Evolutionary conservation across 1,140 invertebrate genomes (phyloP).

Genomic region (Drosophila nebulosa): DNA sequence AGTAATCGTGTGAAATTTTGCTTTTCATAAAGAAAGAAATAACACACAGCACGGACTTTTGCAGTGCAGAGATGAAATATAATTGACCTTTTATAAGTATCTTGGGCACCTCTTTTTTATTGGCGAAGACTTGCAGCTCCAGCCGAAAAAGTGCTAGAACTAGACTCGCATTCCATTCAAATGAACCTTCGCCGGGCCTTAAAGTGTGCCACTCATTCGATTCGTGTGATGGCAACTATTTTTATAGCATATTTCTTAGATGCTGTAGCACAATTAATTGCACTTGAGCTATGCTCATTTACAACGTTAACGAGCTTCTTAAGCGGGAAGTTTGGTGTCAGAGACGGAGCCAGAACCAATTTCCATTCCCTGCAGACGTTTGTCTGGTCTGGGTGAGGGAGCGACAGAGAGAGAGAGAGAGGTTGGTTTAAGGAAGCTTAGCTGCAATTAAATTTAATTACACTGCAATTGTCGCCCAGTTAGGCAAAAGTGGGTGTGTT

Average conservation of each 20-base stretch:
- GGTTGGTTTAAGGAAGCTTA: constrained; percentile 31
- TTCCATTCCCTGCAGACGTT: neutral
- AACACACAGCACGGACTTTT: no score
- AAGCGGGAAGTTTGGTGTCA: constrained; percentile 7
- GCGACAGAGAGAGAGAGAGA: neutral
- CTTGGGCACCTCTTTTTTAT: no score
- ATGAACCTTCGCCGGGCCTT: neutral
- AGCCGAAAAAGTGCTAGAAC: no score
- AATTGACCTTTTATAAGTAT: no score
- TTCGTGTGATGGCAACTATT: constrained; percentile 55
- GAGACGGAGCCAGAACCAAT: constrained; percentile 4
- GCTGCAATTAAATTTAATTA: constrained; percentile 72
- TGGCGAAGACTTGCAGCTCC: no score
- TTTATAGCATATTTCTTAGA: constrained; percentile 69
- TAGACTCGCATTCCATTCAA: neutral
- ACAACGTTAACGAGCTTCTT: constrained; percentile 63
- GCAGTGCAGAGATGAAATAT: no score
- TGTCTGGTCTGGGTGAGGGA: neutral
- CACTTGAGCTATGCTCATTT: constrained; percentile 73
- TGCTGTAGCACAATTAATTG: constrained; percentile 64
- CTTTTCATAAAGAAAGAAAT: no score
- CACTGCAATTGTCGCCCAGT: constrained; percentile 61
- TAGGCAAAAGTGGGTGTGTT: constrained; percentile 8
- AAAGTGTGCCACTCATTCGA: neutral
- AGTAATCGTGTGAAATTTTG: no score